A percentile compares a stretch with the other conserved stretches of the same genome.
Conservation (phyloP, 1,140 invertebrate genomes). For the Lithobius niger region DNA sequence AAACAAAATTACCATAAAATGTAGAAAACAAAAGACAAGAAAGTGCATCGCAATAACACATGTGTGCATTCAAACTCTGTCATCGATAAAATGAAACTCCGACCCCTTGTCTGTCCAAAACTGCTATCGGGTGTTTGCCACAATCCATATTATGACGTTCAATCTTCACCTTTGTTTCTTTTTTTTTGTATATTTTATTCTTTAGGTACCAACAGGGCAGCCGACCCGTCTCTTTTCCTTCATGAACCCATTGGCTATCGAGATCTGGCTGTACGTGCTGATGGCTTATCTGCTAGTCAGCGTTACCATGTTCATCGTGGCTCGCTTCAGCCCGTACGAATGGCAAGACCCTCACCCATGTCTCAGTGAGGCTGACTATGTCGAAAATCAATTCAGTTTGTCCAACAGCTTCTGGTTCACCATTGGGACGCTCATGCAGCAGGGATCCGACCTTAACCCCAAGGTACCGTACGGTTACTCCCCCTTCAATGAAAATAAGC, state of each 20-base stretch:
- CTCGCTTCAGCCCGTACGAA: constrained; percentile 44
- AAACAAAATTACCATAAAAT: no score
- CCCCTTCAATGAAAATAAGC: no score
- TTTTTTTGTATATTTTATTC: background rate
- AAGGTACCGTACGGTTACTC: constrained; percentile 40
- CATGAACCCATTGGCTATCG: constrained; percentile 42
- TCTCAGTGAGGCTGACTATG: constrained; percentile 37
- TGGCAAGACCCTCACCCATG: constrained; percentile 44
- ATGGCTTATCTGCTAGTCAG: constrained; percentile 40
- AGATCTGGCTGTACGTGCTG: constrained; percentile 45
- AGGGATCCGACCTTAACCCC: constrained; percentile 76
- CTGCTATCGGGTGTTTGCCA: no score
- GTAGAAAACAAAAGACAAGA: no score
- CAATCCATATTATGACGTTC: no score
- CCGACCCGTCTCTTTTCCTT: constrained; percentile 45
- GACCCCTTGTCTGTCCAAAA: no score
- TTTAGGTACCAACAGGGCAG: constrained; percentile 27
- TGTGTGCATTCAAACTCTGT: no score
- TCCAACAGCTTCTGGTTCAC: constrained; percentile 82
- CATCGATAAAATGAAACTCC: no score
- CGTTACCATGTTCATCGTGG: constrained; percentile 42
- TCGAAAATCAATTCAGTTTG: constrained; percentile 49
- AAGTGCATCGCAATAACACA: no score
- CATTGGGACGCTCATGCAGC: constrained; percentile 86
- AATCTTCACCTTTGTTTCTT: background rate